A percentile compares a stretch with the other conserved stretches of the same genome.
Conservation (phyloP, 2,888 invertebrate species). For the Coelopa pilipes region DNA sequence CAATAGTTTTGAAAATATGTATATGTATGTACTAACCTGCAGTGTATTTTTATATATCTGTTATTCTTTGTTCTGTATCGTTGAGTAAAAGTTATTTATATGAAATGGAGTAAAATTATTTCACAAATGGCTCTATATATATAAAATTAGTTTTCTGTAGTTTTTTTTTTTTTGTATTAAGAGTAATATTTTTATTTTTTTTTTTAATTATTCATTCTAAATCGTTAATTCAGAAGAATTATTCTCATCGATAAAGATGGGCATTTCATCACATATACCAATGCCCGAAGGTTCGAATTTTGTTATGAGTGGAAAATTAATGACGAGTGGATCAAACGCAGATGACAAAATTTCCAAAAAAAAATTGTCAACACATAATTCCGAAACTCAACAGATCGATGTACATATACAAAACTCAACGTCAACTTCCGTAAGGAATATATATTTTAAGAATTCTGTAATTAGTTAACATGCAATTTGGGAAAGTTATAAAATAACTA, state of each 20-base stretch:
- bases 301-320: background rate
- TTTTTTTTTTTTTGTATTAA: too few relatives aligned
- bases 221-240: conserved; percentile 27
- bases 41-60: too few relatives aligned
- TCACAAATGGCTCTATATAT: too few relatives aligned
- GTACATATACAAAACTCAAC: conserved; percentile 20
- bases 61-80: too few relatives aligned
- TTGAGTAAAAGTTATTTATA: too few relatives aligned
- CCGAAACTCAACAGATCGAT: background rate
- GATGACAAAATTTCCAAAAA: background rate
- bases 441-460: background rate
- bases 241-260: conserved; percentile 8
- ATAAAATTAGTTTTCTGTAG: too few relatives aligned
- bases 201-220: conserved; percentile 14
- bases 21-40: too few relatives aligned
- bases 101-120: too few relatives aligned
- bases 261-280: conserved; percentile 1
- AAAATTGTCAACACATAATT: conserved; percentile 3
- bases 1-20: too few relatives aligned
- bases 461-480: too few relatives aligned
- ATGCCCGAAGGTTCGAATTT: background rate
- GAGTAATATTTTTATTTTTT: background rate
- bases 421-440: conserved; percentile 22
- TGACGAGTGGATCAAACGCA: conserved; percentile 9
- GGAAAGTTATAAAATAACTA: too few relatives aligned